Conservation (phyloP, 2,797 vertebrate species). For the Sandelia bainsii region DNA sequence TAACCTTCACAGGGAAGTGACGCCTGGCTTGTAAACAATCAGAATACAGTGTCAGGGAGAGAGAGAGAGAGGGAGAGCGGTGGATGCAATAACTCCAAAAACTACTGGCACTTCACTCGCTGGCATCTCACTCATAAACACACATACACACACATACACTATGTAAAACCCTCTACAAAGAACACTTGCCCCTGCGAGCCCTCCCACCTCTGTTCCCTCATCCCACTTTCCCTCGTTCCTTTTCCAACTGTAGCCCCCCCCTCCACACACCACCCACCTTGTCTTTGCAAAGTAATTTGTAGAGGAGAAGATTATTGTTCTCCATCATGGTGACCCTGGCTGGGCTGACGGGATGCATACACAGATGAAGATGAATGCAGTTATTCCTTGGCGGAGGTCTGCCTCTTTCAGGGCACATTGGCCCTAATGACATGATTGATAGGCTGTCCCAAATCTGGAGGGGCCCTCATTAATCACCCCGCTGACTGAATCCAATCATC, state of each 20-base stretch:
- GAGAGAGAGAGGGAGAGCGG: conserved; percentile 30
- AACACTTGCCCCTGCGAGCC: conserved; percentile 66
- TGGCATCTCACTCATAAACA: conserved; percentile 45
- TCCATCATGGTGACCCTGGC: conserved; percentile 99
- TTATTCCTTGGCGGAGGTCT: conserved; percentile 99
- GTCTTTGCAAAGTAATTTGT: conserved; percentile 99
- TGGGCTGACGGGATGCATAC: conserved; percentile 98
- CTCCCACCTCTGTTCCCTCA: conserved; percentile 57
- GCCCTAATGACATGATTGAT: conserved; percentile 99
- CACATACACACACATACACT: conserved; percentile 34
- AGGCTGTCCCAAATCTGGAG: conserved; percentile 98
- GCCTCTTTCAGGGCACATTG: conserved; percentile 99
- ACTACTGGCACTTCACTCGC: conserved; percentile 76
- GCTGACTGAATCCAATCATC: conserved; percentile 99
- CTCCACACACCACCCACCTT: conserved; percentile 76
- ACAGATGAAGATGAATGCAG: conserved; percentile 99
- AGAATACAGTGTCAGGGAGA: conserved; percentile 83
- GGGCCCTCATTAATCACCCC: conserved; percentile 99
- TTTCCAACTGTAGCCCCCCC: conserved; percentile 71
- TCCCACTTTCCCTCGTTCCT: conserved; percentile 73
- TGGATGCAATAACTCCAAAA: conserved; percentile 84
- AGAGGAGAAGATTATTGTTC: conserved; percentile 99
- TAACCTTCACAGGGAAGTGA: conserved; percentile 95
- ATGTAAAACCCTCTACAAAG: conserved; percentile 55
- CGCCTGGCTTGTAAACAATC: conserved; percentile 93